These are phyloP conservation scores for Sterrhoptilus dennistouni DNA, from an alignment of 2,113 vertebrate species.

Conservation along the genomic window DNA sequence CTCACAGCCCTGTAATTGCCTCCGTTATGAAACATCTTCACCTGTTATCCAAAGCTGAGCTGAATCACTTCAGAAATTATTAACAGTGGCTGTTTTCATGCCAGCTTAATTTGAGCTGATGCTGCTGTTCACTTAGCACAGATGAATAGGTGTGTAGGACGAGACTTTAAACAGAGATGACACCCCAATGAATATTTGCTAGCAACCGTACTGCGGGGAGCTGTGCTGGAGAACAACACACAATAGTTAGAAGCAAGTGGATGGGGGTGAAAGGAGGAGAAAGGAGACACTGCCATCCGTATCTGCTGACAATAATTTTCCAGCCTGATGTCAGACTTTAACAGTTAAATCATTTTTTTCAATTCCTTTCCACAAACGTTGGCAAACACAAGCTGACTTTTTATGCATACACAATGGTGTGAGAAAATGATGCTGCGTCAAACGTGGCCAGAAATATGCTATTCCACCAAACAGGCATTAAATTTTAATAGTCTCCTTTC, in stretches of 20 bases:
- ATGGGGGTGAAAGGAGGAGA: not conserved
- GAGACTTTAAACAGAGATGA: conserved; percentile 77
- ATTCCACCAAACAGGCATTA: conserved; percentile 65
- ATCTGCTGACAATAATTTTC: conserved; percentile 56
- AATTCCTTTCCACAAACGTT: conserved; percentile 69
- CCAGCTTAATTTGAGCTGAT: conserved; percentile 79
- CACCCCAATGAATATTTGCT: conserved; percentile 75
- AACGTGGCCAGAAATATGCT: conserved; percentile 58
- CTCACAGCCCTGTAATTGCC: conserved; percentile 75
- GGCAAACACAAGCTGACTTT: conserved; percentile 67
- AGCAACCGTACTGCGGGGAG: conserved; percentile 60
- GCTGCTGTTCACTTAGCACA: conserved; percentile 75
- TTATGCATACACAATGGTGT: conserved; percentile 3
- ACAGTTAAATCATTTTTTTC: conserved; percentile 71
- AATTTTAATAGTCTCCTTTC: conserved; percentile 78
- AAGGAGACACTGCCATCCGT: not conserved
- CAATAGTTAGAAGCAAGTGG: conserved; percentile 38
- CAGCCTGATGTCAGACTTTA: conserved; percentile 47
- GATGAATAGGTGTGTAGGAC: conserved; percentile 76
- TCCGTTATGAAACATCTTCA: conserved; percentile 81
- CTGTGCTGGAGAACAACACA: conserved; percentile 48
- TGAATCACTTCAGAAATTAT: conserved; percentile 80
- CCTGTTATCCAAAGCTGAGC: conserved; percentile 79
- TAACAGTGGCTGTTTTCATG: conserved; percentile 78
- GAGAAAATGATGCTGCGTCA: conserved; percentile 48